Conservation (phyloP, 2,113 vertebrate species). For the Oxyura jamaicensis region DNA sequence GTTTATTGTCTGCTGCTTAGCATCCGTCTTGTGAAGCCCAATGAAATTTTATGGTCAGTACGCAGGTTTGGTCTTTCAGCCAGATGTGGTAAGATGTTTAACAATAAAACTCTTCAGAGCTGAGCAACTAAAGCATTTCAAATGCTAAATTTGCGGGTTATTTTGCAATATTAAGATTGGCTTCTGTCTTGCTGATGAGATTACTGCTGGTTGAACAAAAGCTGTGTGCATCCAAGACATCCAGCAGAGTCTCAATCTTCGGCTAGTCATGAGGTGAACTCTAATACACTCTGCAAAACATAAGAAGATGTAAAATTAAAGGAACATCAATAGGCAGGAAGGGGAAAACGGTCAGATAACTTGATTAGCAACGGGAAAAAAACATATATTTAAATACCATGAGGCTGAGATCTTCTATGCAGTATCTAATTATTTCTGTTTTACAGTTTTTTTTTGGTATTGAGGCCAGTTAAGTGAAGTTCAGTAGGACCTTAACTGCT, state of each 20-base stretch:
- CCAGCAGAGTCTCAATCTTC: background rate
- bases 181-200: background rate
- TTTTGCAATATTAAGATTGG: background rate
- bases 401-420: background rate
- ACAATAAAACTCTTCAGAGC: background rate
- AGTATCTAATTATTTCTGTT: background rate
- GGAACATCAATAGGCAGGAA: background rate
- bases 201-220: background rate
- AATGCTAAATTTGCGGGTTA: background rate
- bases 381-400: background rate
- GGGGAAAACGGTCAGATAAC: background rate
- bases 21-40: background rate
- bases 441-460: background rate
- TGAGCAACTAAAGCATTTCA: background rate
- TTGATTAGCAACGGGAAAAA: background rate
- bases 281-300: background rate
- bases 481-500: background rate
- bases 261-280: background rate
- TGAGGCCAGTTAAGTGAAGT: background rate
- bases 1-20: background rate
- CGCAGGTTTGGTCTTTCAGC: background rate
- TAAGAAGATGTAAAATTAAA: background rate
- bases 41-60: background rate
- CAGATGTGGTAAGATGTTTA: background rate
- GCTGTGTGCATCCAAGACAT: background rate